A percentile compares a stretch with the other conserved stretches of the same genome.
phyloP scores from a whole-genome alignment of 2,888 invertebrate genomes.

The Ptilodon capucinus region DNA sequence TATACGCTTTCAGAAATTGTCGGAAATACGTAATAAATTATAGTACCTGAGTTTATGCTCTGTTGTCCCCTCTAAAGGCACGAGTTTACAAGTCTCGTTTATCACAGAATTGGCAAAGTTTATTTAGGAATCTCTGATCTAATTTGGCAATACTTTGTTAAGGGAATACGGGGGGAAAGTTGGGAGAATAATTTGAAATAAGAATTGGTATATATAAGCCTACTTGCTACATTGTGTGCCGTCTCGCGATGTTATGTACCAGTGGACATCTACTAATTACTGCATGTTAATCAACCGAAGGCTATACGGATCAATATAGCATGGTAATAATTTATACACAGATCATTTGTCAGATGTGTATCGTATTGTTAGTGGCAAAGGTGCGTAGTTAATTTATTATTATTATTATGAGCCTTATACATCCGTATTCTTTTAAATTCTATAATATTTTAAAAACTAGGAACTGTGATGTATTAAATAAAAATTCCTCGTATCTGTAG shows the following conservation, averaged over 20 bases:
- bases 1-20: neutral
- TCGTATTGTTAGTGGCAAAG: neutral
- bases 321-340: neutral
- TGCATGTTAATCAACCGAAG: neutral
- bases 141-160: conserved; percentile 29
- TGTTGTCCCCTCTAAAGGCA: conserved; percentile 31
- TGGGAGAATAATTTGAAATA: conserved; percentile 14
- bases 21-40: conserved; percentile 13
- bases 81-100: conserved; percentile 56
- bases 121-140: conserved; percentile 38
- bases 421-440: too few species aligned
- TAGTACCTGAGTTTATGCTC: conserved; percentile 22
- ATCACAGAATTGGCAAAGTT: conserved; percentile 57
- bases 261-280: neutral
- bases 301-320: neutral
- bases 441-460: too few species aligned
- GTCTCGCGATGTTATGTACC: too few species aligned
- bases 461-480: too few species aligned
- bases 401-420: too few species aligned
- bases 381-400: neutral
- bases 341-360: neutral
- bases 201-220: too few species aligned
- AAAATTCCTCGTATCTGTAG: too few species aligned
- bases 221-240: too few species aligned
- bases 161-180: conserved; percentile 18